Base-by-base conservation (phyloP, 2,888 invertebrate species). In the Cosmia pyralina region DNA sequence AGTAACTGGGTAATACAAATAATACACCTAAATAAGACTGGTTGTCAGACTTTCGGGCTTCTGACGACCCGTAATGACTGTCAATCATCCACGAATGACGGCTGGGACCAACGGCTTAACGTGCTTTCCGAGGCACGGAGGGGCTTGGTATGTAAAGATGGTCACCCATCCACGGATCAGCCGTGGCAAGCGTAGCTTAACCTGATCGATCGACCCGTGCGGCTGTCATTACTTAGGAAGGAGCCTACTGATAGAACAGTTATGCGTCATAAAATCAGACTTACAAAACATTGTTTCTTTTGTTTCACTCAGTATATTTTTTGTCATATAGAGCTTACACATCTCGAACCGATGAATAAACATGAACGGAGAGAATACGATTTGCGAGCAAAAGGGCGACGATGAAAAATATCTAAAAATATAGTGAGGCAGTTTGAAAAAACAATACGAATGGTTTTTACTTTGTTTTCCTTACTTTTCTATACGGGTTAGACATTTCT, bases 321-420 rank as follows among this genome's bases (percentile, higher is more conserved):
- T 38, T 46, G 59, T 50, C 64, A 22, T 34, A 11, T 77, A 34
- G n/a, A 48, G 46, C 57, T 77, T 67, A 69, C 69, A 53, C 13
- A 46, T 70, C 64, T 38, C 59, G 41, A 53, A 55, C 69, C 80
- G 48, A 73, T 76, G 80, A 82, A 84, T 81, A 76, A 68, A 73
- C 73, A 83, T 85, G 77, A 81, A 75, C 64, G 60, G 15, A 66
- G 48, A 50, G 60, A 72, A 79, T 76, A 71, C 52, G 72, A 73
- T 82, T 82, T 69, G 46, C 53, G 44, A 71, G 65, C 59, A 77
- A 84, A 67, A 78, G 68, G 55, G 69, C 38, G 60, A 62, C 57
- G 59, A 48, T 65, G 68, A 60, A 77, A 77, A 81, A 77, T 67
- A 48, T 59, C 34, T 17, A 77, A 72, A 81, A 81, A 70, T 77